Percentiles rank a stretch among this genome's conserved stretches.
phyloP scores from a whole-genome alignment of 2,113 vertebrate species.

The Entosphenus tridentatus region DNA sequence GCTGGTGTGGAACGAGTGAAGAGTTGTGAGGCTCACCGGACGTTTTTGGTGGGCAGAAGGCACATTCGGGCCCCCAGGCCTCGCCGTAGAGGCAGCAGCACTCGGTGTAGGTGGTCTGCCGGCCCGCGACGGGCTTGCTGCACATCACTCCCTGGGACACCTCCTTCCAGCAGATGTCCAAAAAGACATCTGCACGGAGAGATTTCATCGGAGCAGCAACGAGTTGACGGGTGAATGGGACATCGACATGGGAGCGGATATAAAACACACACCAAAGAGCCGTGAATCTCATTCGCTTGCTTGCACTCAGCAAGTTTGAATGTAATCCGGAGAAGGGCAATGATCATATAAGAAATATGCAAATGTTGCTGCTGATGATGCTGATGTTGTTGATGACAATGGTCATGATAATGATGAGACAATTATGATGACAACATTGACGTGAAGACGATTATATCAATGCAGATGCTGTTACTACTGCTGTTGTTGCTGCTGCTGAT shows the following conservation, averaged over 20 bases:
- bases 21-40: constrained; percentile 22
- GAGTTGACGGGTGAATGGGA: no score
- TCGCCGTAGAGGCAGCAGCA: constrained; percentile 59
- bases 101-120: constrained; percentile 40
- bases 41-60: constrained; percentile 38
- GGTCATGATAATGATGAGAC: background rate
- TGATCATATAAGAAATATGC: background rate
- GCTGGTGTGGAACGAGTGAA: no score
- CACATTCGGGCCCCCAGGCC: constrained; percentile 59
- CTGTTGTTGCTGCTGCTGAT: background rate
- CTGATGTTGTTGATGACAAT: background rate
- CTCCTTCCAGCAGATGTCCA: constrained; percentile 56
- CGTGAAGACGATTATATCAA: background rate
- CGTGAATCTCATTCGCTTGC: background rate
- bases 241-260: background rate
- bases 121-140: constrained; percentile 32
- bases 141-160: constrained; percentile 41
- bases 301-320: background rate
- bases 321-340: background rate
- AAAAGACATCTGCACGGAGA: constrained; percentile 18
- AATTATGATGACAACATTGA: background rate
- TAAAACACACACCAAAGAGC: background rate
- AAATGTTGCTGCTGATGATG: background rate
- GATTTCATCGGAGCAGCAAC: background rate
- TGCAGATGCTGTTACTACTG: no score